Evolutionary conservation across 2,888 invertebrate species (phyloP).

Genomic region (Cistogaster globosa): DNA sequence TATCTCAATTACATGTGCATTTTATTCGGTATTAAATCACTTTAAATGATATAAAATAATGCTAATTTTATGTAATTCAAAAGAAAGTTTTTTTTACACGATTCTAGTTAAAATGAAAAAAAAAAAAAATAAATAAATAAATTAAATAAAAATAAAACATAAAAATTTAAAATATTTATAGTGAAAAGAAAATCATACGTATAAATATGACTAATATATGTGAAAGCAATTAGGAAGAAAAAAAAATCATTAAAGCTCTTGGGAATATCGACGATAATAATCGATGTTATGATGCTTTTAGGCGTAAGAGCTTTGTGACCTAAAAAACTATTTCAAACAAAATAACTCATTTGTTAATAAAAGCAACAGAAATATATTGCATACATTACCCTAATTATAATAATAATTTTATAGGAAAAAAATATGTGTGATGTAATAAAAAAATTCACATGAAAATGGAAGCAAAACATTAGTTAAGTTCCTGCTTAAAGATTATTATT

Average conservation of each 20-base stretch:
- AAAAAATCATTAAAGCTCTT: constrained; percentile 11
- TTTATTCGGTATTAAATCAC: background rate
- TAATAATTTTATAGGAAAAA: too few species aligned
- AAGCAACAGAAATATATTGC: too few species aligned
- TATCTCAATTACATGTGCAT: constrained; percentile 25
- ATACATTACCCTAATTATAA: too few species aligned
- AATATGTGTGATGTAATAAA: too few species aligned
- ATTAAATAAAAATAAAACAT: background rate
- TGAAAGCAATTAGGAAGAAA: background rate
- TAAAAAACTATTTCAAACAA: background rate
- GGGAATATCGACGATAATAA: background rate
- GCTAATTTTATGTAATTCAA: background rate
- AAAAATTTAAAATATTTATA: too few species aligned
- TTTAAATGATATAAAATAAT: background rate
- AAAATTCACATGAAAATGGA: too few species aligned
- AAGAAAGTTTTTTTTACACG: too few species aligned
- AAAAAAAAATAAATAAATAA: too few species aligned
- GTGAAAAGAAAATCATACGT: background rate
- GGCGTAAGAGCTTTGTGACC: background rate
- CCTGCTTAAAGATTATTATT: too few species aligned
- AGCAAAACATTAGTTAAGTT: too few species aligned
- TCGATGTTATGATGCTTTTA: background rate
- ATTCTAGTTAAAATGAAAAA: too few species aligned
- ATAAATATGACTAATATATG: constrained; percentile 7
- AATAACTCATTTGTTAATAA: too few species aligned